Evolutionary conservation across 2,113 vertebrate genomes (phyloP), one percentile per base, ranked within the genome.

Genomic region (Halichoeres trimaculatus): DNA sequence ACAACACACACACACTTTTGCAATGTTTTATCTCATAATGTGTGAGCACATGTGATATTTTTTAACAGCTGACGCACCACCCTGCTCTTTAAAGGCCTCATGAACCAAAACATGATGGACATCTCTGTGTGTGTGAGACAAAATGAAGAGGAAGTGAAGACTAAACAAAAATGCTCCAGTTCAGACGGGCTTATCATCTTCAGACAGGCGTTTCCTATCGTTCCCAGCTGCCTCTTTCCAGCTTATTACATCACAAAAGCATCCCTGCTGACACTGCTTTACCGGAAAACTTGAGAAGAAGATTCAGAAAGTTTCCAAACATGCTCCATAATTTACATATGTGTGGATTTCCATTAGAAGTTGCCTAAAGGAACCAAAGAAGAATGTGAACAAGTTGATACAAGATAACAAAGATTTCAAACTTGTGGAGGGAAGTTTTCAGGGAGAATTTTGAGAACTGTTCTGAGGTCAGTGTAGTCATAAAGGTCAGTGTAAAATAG

Each of bases 171-270:
- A 7, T 20, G 16, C 12, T 55, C 20, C 5, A 69, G 36, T 66
- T 60, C 3, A 10, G 61, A 74, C 67, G 54, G 9, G 74, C 74
- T 88, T 89, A 89, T 91, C 87, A 3, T 54, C 2, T 20, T 34
- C 34, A 53, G 20, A 23, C 76, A 85, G 64, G 0, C 45, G n/a
- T 73, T 89, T 88, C 87, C 89, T 80, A 48, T 48, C 45, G 8
- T 0, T 1, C 7, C 2, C 38, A 5, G 9, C 4, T 19, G 10
- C 17, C 17, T 1, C 5, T 36, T 50, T 52, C 61, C n/a, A 9
- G 1, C 4, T 0, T 22, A 7, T 47, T 22, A 36, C 69, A 2
- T 72, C 51, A 63, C 13, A 7, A 16, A 11, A 35, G 30, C 11
- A 24, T 48, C 59, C 17, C 45, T 2, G 6, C 6, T 36, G 53